Conservation (phyloP, 2,797 vertebrate genomes). For the Hafferia zeledoni region DNA sequence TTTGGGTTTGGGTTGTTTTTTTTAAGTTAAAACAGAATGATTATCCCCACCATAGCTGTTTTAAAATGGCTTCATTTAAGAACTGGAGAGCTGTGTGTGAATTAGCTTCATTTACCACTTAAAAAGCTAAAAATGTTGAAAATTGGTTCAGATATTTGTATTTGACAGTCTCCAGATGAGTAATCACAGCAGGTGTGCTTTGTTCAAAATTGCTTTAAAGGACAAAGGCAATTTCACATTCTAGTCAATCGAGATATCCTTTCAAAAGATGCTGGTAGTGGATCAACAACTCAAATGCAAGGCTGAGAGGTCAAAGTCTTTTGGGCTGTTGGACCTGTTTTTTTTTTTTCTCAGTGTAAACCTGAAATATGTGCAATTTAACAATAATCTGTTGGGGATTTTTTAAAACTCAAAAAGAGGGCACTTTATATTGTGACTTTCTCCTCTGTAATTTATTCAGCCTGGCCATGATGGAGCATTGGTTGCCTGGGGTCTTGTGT, state of each 20-base stretch:
- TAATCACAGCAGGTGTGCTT: slow-evolving; percentile 41
- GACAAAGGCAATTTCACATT: slow-evolving; percentile 46
- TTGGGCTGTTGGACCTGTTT: background rate
- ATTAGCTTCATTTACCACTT: slow-evolving; percentile 49
- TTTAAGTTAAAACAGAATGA: background rate
- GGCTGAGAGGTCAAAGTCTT: background rate
- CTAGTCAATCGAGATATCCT: background rate
- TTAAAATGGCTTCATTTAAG: slow-evolving; percentile 22
- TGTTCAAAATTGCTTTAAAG: slow-evolving; percentile 46
- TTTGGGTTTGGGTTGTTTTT: background rate
- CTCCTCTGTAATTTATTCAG: background rate
- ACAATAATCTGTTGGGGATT: rapidly evolving
- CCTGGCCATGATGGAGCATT: background rate
- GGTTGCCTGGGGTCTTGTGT: rapidly evolving
- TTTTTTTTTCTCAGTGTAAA: background rate
- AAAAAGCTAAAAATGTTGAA: slow-evolving; percentile 31
- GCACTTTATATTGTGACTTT: background rate
- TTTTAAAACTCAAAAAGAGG: background rate
- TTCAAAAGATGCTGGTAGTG: background rate
- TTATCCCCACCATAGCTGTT: slow-evolving; percentile 26
- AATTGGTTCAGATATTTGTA: slow-evolving; percentile 33
- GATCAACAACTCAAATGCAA: background rate
- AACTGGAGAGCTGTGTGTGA: background rate
- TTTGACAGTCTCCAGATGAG: slow-evolving; percentile 35
- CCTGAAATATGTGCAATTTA: background rate